These are phyloP conservation scores for Tenodera sinensis DNA, from an alignment of 2,888 invertebrate species.

Conservation along the genomic window DNA sequence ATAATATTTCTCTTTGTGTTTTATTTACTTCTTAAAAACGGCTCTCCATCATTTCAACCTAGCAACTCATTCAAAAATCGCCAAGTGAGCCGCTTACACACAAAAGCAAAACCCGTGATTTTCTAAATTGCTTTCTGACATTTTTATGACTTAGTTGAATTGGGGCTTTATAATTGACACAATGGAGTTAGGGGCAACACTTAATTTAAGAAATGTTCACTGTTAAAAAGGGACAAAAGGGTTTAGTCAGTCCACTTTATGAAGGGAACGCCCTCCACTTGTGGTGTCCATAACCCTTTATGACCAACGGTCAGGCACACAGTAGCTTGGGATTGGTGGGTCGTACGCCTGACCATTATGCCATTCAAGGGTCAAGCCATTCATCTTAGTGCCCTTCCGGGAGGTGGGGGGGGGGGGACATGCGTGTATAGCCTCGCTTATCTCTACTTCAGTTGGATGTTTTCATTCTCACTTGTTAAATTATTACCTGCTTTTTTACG, in stretches of 20 bases:
- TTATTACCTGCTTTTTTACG: neutral
- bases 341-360: neutral
- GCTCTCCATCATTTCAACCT: no score
- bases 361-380: neutral
- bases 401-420: neutral
- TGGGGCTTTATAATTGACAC: neutral
- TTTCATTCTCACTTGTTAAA: neutral
- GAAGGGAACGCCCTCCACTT: neutral
- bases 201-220: neutral
- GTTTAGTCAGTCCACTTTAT: neutral
- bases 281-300: neutral
- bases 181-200: neutral
- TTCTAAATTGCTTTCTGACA: neutral
- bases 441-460: neutral
- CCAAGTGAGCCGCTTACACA: neutral
- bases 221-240: neutral
- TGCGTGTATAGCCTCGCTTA: neutral
- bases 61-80: neutral
- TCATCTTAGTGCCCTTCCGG: neutral
- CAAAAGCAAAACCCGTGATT: neutral
- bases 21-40: no score
- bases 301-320: conserved; percentile 7
- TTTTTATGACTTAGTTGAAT: neutral
- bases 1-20: no score
- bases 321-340: neutral